These are phyloP conservation scores for Mormyrops boulengeri DNA, from an alignment of 2,797 vertebrate genomes.

Conservation along the genomic window DNA sequence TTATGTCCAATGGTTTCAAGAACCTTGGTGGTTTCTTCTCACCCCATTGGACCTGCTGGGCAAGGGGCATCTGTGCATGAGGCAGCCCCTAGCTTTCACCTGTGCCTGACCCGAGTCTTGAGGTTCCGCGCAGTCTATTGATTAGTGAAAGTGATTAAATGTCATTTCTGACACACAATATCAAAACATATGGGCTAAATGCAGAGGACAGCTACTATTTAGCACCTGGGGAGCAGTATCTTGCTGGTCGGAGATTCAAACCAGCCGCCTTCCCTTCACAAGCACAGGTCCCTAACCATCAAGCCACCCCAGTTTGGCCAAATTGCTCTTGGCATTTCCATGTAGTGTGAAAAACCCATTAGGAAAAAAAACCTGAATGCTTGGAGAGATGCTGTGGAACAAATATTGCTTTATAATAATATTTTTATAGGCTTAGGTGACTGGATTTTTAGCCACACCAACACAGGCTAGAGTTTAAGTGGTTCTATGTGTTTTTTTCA, in stretches of 20 bases:
- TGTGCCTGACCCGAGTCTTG: background rate
- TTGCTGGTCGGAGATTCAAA: background rate
- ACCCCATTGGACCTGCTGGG: background rate
- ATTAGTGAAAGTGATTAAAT: background rate
- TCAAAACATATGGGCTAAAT: too few species aligned
- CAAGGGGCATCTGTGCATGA: background rate
- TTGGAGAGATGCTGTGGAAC: conserved; percentile 11
- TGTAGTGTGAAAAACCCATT: background rate
- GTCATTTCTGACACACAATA: background rate
- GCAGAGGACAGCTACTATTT: background rate
- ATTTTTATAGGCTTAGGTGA: background rate
- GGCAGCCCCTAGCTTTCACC: background rate
- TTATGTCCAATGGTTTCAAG: background rate
- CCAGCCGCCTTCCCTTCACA: background rate
- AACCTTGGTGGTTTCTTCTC: background rate
- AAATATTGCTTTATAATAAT: background rate
- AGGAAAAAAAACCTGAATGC: conserved; percentile 19
- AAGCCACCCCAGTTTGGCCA: background rate
- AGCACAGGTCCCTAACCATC: background rate
- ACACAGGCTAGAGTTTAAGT: background rate
- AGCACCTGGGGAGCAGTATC: background rate
- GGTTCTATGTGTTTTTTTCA: background rate
- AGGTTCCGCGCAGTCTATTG: background rate
- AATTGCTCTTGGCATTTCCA: background rate
- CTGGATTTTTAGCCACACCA: background rate